These are phyloP conservation scores for Cassiopea xamachana DNA, from an alignment of 30 jellyfish, hydroid and myxozoan genomes.

Conservation along the genomic window DNA sequence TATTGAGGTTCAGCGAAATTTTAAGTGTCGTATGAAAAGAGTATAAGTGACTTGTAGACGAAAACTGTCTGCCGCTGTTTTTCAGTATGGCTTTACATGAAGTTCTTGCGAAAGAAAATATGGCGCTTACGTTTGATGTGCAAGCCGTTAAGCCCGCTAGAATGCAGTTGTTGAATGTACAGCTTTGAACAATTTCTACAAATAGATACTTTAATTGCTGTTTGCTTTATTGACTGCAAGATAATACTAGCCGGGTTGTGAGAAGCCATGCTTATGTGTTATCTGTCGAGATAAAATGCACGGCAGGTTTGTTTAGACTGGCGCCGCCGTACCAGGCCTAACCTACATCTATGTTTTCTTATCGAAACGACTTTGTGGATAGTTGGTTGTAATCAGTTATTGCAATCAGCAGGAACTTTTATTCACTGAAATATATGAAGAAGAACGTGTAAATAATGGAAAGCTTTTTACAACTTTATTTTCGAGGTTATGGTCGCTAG, in stretches of 20 bases:
- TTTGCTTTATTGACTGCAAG: neutral
- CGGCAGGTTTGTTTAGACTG: neutral
- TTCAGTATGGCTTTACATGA: slow-evolving; percentile 36
- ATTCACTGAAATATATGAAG: neutral
- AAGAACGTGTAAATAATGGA: neutral
- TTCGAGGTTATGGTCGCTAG: neutral
- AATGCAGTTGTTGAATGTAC: neutral
- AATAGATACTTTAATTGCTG: neutral
- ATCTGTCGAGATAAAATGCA: neutral
- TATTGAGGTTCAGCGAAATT: no score
- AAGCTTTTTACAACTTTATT: neutral
- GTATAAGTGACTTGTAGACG: no score
- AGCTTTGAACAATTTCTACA: neutral
- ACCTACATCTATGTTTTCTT: neutral
- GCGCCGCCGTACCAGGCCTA: neutral
- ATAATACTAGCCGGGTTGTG: neutral
- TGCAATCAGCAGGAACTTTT: neutral
- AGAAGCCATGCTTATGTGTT: neutral
- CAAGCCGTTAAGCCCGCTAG: neutral
- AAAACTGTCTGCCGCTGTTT: no score
- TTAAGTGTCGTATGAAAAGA: no score
- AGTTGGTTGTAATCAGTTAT: neutral
- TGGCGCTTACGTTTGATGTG: slow-evolving; percentile 51
- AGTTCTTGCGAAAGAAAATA: slow-evolving; percentile 26
- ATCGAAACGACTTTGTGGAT: neutral